Evolutionary conservation across 2,113 vertebrate species (phyloP).

Genomic region (Barbus barbus): DNA sequence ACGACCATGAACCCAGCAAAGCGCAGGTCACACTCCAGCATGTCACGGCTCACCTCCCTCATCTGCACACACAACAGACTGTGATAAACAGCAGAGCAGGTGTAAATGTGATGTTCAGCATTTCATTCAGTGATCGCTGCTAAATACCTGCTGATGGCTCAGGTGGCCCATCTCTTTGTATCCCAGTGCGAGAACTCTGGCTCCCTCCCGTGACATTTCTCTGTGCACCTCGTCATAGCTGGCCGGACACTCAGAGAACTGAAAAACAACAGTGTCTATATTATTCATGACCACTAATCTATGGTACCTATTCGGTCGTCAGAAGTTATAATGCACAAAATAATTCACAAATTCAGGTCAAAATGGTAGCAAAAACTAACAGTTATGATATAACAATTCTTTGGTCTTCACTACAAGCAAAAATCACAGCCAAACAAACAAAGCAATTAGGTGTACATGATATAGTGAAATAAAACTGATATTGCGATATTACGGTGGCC

Average conservation of each 20-base stretch:
- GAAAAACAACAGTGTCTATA: slow-evolving; percentile 40
- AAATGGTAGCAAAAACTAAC: background rate
- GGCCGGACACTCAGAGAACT: slow-evolving; percentile 86
- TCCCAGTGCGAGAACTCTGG: slow-evolving; percentile 89
- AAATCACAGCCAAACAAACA: no score
- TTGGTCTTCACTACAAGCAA: no score
- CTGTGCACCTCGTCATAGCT: slow-evolving; percentile 88
- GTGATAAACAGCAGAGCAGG: background rate
- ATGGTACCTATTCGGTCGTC: background rate
- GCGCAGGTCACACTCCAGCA: slow-evolving; percentile 84
- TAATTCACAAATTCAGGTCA: background rate
- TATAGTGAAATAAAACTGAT: no score
- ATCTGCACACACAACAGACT: slow-evolving; percentile 68
- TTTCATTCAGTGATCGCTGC: background rate
- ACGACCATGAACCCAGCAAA: slow-evolving; percentile 96
- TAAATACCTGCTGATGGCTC: slow-evolving; percentile 90
- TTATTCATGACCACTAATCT: background rate
- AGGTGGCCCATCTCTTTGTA: slow-evolving; percentile 95
- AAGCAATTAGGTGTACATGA: no score
- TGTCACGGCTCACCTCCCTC: slow-evolving; percentile 84
- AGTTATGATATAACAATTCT: no score
- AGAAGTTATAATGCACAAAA: background rate
- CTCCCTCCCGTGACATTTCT: slow-evolving; percentile 90
- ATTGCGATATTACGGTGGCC: no score
- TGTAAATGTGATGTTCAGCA: background rate